Evolutionary conservation across 2,888 invertebrate genomes (phyloP).

Genomic region (Pyralis farinalis): DNA sequence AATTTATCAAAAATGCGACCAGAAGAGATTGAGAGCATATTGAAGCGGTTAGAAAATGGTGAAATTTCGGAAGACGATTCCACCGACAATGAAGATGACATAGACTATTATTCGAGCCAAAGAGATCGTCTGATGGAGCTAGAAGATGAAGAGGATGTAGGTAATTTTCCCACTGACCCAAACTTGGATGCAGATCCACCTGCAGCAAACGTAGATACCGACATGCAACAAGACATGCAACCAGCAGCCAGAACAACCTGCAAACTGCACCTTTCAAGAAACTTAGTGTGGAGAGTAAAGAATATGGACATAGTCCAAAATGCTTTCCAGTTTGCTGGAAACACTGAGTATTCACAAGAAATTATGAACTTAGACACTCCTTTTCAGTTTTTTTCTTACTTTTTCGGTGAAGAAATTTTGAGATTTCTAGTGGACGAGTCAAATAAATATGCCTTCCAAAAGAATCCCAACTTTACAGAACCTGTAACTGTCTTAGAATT

Average conservation of each 20-base stretch:
- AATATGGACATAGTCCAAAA: slow-evolving; percentile 33
- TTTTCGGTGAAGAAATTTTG: slow-evolving; percentile 4
- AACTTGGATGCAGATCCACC: slow-evolving; percentile 27
- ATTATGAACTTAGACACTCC: too few relatives aligned
- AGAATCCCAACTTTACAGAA: slow-evolving; percentile 6
- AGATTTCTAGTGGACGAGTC: slow-evolving; percentile 1
- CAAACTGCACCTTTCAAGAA: too few relatives aligned
- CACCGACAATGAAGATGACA: slow-evolving; percentile 31
- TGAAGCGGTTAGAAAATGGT: slow-evolving; percentile 30
- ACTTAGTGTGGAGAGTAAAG: slow-evolving; percentile 35
- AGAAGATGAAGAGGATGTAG: slow-evolving; percentile 32
- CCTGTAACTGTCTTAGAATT: slow-evolving; percentile 3
- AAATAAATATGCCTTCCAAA: slow-evolving; percentile 5
- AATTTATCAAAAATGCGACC: slow-evolving; percentile 32
- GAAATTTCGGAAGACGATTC: slow-evolving; percentile 34
- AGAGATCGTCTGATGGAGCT: slow-evolving; percentile 31
- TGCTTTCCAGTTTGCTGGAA: neutral
- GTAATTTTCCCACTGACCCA: too few relatives aligned
- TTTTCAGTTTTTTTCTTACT: slow-evolving; percentile 5
- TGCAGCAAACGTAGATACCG: too few relatives aligned
- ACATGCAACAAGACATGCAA: too few relatives aligned
- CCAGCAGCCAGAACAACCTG: too few relatives aligned
- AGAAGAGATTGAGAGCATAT: slow-evolving; percentile 31
- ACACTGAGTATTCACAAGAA: too few relatives aligned
- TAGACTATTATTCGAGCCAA: slow-evolving; percentile 32